These are phyloP conservation scores for Heterodera schachtii DNA, from an alignment of 1,140 invertebrate species.

Conservation along the genomic window DNA sequence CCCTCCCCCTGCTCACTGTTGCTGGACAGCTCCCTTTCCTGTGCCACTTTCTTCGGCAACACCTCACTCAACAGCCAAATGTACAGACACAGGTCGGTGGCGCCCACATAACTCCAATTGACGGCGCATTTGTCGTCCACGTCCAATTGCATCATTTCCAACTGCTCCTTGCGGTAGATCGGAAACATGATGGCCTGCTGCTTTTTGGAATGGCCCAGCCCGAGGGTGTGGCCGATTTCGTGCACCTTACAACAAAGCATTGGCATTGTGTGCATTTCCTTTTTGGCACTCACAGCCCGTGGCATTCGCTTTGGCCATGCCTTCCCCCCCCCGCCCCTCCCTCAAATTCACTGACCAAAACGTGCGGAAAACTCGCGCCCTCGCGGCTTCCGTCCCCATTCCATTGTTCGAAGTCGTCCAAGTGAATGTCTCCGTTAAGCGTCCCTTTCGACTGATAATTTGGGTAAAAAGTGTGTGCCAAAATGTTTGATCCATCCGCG, in stretches of 20 bases:
- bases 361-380: conserved; percentile 57
- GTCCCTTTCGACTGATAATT: conserved; percentile 49
- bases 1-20: background rate
- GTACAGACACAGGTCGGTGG: conserved; percentile 54
- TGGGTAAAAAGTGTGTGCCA: conserved; percentile 60
- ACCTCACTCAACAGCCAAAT: conserved; percentile 59
- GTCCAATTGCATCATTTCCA: conserved; percentile 55
- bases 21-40: conserved; percentile 39
- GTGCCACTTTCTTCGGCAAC: conserved; percentile 53
- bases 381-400: conserved; percentile 43
- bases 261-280: too few species aligned
- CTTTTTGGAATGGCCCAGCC: conserved; percentile 58
- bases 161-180: conserved; percentile 56
- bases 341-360: conserved; percentile 55
- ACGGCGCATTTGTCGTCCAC: conserved; percentile 59
- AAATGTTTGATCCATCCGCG: conserved; percentile 45
- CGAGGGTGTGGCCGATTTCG: conserved; percentile 57
- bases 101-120: conserved; percentile 61
- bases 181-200: conserved; percentile 57
- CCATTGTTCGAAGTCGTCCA: conserved; percentile 59
- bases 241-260: conserved; percentile 25
- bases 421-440: conserved; percentile 57
- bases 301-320: too few species aligned
- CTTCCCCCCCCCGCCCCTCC: conserved; percentile 5
- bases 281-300: too few species aligned